Conservation (phyloP, 2,888 invertebrate genomes). For the Phaonia tiefii region DNA sequence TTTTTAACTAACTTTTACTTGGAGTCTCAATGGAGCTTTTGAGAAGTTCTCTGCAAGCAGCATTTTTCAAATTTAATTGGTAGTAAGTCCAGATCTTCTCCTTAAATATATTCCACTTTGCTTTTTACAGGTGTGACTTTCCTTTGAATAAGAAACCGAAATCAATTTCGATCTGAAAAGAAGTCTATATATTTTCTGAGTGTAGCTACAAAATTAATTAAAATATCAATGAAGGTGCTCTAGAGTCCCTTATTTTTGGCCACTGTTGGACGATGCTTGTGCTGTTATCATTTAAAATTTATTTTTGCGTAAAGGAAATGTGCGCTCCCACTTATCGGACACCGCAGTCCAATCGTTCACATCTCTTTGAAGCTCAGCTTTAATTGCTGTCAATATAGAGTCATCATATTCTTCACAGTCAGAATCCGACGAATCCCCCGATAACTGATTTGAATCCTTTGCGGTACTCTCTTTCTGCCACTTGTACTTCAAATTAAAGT, state of each 20-base stretch:
- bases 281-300: neutral
- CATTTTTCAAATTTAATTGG: slow-evolving; percentile 32
- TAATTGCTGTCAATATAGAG: no score
- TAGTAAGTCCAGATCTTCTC: no score
- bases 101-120: no score
- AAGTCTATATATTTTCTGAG: slow-evolving; percentile 25
- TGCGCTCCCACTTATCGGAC: no score
- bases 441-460: no score
- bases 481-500: no score
- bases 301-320: no score
- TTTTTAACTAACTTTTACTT: slow-evolving; percentile 15
- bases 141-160: slow-evolving; percentile 1
- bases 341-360: no score
- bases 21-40: slow-evolving; percentile 1
- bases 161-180: slow-evolving; percentile 26
- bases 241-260: slow-evolving; percentile 27
- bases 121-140: slow-evolving; percentile 1
- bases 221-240: slow-evolving; percentile 35
- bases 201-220: slow-evolving; percentile 4
- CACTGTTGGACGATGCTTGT: slow-evolving; percentile 23
- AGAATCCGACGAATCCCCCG: no score
- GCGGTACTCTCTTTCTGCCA: no score
- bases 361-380: no score
- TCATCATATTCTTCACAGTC: no score
- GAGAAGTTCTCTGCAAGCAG: slow-evolving; percentile 16